A percentile compares a stretch with the other conserved stretches of the same genome.
Evolutionary conservation across 2,113 vertebrate genomes (phyloP).

Genomic region (Scomber colias): DNA sequence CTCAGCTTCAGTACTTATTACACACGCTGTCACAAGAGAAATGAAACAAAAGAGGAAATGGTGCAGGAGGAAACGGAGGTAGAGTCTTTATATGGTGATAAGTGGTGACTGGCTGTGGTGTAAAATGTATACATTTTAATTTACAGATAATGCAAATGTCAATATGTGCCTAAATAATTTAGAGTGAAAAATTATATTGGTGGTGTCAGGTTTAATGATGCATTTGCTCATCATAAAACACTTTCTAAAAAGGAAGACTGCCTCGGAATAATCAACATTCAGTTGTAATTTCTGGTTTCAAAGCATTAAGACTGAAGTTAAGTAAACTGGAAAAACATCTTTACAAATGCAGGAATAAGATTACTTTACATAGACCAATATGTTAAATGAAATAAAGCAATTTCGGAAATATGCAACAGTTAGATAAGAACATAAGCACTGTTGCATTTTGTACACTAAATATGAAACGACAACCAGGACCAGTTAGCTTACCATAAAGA

Average conservation of each 20-base stretch:
- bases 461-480: too few relatives aligned
- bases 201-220: not conserved
- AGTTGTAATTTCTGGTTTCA: not conserved
- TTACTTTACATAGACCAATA: not conserved
- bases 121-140: conserved; percentile 20
- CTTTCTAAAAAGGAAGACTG: not conserved
- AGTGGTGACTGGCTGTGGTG: not conserved
- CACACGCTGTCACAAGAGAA: conserved; percentile 40
- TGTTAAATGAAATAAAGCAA: too few relatives aligned
- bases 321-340: not conserved
- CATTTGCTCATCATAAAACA: not conserved
- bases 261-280: not conserved
- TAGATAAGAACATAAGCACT: too few relatives aligned
- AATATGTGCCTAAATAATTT: conserved; percentile 17
- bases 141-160: conserved; percentile 28
- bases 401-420: too few relatives aligned
- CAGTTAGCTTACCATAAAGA: too few relatives aligned
- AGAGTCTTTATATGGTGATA: conserved; percentile 4
- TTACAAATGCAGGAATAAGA: not conserved
- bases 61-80: conserved; percentile 20
- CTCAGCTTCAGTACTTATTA: conserved; percentile 41
- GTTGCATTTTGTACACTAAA: too few relatives aligned
- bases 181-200: not conserved
- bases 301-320: not conserved
- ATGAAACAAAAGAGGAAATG: conserved; percentile 50